phyloP scores from a whole-genome alignment of 2,113 vertebrate genomes.

The Myiagra hebetior region DNA sequence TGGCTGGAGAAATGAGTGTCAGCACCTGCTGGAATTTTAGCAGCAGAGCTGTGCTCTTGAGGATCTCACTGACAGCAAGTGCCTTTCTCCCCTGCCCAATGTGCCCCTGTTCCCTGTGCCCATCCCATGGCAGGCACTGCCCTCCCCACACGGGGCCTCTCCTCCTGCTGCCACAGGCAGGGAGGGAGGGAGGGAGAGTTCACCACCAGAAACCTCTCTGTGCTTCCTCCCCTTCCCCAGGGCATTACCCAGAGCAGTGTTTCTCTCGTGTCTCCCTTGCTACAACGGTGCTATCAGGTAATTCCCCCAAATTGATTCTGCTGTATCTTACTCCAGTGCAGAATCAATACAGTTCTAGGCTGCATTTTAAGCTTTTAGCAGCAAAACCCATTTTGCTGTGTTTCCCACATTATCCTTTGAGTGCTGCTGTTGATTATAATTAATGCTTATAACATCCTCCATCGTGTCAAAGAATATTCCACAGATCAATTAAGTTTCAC shows the following conservation, averaged over 20 bases:
- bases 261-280: background rate
- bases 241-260: background rate
- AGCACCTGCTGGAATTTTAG: background rate
- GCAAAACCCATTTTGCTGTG: background rate
- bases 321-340: background rate
- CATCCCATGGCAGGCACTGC: background rate
- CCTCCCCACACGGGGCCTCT: background rate
- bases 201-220: background rate
- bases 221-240: background rate
- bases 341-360: background rate
- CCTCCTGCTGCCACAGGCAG: background rate
- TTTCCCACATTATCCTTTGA: background rate
- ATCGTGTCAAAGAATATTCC: background rate
- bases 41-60: background rate
- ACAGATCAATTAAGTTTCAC: background rate
- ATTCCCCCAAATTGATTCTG: background rate
- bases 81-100: background rate
- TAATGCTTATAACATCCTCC: background rate
- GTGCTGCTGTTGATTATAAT: constrained; percentile 3
- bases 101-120: background rate
- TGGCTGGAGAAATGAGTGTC: background rate
- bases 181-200: background rate
- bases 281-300: background rate
- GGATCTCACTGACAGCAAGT: background rate
- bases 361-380: constrained; percentile 1